Conservation (phyloP, 2,113 vertebrate genomes). For the Scopus umbretta region DNA sequence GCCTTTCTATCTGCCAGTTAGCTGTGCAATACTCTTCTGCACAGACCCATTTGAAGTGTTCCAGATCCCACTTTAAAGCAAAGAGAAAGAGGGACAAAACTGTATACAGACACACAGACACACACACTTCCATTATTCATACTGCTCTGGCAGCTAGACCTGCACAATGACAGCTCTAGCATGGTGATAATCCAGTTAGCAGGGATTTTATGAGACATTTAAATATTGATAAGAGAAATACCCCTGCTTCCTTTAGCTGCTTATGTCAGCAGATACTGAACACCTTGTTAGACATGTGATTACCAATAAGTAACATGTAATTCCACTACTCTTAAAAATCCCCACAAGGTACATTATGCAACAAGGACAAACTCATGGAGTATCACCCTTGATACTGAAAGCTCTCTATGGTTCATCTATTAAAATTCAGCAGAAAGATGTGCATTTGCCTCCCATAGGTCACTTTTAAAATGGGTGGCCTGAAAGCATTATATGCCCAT, state of each 20-base stretch:
- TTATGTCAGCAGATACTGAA: not conserved
- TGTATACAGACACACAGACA: not conserved
- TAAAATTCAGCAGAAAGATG: not conserved
- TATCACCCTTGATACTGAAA: not conserved
- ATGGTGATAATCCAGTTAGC: slow-evolving; percentile 22
- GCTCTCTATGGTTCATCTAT: not conserved
- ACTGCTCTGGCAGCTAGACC: not conserved
- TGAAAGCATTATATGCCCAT: not conserved
- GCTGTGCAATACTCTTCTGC: not conserved
- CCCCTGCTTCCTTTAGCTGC: not conserved
- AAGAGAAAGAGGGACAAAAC: not conserved
- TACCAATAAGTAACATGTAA: slow-evolving; percentile 26
- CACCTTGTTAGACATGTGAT: slow-evolving; percentile 22
- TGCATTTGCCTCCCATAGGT: not conserved
- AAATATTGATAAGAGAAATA: not conserved
- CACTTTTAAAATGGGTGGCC: not conserved
- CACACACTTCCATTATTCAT: not conserved
- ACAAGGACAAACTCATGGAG: not conserved
- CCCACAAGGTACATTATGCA: not conserved
- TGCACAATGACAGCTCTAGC: not conserved
- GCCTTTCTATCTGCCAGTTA: not conserved
- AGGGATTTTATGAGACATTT: not conserved
- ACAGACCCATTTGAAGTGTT: not conserved
- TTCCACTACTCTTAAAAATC: not conserved
- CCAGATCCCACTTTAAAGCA: not conserved